A percentile compares a stretch with the other conserved stretches of the same genome.
phyloP scores from a whole-genome alignment of 2,113 vertebrate genomes.

The Sander lucioperca region DNA sequence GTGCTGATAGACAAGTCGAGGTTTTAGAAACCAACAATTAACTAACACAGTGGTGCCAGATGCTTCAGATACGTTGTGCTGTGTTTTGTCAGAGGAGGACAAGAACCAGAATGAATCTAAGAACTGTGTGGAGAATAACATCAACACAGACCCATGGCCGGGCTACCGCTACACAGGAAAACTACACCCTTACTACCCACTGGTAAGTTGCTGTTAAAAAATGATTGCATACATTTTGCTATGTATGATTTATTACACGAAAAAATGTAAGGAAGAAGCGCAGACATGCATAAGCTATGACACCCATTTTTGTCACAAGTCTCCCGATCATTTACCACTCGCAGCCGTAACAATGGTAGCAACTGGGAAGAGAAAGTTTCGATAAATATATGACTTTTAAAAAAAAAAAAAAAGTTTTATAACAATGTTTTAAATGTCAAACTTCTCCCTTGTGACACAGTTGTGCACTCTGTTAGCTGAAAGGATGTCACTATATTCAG shows the following conservation, averaged over 20 bases:
- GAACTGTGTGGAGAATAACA: constrained; percentile 90
- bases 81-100: constrained; percentile 89
- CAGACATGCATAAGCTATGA: background rate
- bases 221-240: background rate
- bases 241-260: background rate
- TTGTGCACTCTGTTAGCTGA: background rate
- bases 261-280: background rate
- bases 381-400: background rate
- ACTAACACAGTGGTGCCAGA: constrained; percentile 1
- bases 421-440: background rate
- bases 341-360: background rate
- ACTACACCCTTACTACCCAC: constrained; percentile 94
- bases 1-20: background rate
- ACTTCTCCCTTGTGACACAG: background rate
- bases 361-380: background rate
- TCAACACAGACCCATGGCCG: constrained; percentile 97
- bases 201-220: constrained; percentile 84
- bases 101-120: constrained; percentile 90
- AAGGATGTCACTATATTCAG: background rate
- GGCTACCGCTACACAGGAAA: constrained; percentile 97
- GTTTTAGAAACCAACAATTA: background rate
- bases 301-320: background rate
- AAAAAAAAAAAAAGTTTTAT: background rate
- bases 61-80: constrained; percentile 34
- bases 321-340: background rate